Base-by-base conservation (phyloP, 1,140 invertebrate genomes). In the Pseudomyrmex cubaensis region DNA sequence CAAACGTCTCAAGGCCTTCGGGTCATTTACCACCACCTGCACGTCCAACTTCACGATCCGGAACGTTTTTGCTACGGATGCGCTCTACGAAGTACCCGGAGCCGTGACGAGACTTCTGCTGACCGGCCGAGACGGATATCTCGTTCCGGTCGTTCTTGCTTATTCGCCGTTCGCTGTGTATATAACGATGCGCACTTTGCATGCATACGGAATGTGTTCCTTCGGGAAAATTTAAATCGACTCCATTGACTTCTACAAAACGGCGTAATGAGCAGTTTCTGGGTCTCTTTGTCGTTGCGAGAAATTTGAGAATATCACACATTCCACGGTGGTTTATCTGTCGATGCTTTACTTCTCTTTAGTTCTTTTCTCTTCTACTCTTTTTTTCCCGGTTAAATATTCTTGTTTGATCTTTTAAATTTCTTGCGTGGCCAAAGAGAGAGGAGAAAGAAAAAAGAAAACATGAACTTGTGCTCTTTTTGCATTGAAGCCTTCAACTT, bases 1-100 rank as follows among this genome's bases (percentile, higher is more conserved):
- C 89, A 92, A 90, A 91, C 91, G 89, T 93, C 92, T 94, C 93
- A 94, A 94, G 93, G 93, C 87, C 93, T 92, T 86, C 92, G 87
- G 93, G 93, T 93, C 93, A 89, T 93, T 93, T 93, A 93, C 93
- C 93, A 93, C 91, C 93, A 94, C 92, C 91, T 93, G 93, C 90
- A 87, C 89, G 88, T 90, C 76, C 86, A 83, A 90, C 90, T 90
- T 91, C 90, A 78, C 90, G 77, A 90, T 90, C 85, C 90, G 87
- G 83, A 91, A 89, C 77, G 85, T 89, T 91, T 92, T 90, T 90
- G 89, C 70, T 80, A 84, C 87, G 35, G 61, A 78, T 73, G 69
- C 82, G 64, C 74, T 70, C 59, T 66, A 15, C 59, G 48, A 62
- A 74, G 48, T 52, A 50, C 61, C 87, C 62, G 61, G 64, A 87